A percentile compares a stretch with the other conserved stretches of the same genome.
phyloP scores from a whole-genome alignment of 2,888 invertebrate species.

The Tuta absoluta region DNA sequence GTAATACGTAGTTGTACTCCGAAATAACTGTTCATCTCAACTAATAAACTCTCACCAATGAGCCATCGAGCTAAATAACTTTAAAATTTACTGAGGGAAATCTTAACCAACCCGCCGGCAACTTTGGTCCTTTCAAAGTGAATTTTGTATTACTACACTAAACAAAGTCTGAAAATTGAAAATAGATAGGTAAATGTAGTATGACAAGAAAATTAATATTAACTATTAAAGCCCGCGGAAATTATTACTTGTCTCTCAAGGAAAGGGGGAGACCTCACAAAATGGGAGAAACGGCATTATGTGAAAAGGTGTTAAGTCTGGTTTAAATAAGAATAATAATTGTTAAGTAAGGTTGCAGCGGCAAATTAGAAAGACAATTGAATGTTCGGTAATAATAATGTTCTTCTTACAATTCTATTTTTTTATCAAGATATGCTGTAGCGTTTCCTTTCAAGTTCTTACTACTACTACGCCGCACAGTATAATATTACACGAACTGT shows the following conservation, averaged over 20 bases:
- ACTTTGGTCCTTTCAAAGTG: neutral
- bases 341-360: no score
- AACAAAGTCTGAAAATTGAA: slow-evolving; percentile 16
- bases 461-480: no score
- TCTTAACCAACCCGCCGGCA: neutral
- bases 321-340: no score
- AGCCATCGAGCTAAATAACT: neutral
- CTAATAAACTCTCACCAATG: neutral
- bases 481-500: no score
- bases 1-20: no score
- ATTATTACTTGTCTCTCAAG: slow-evolving; percentile 30
- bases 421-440: no score
- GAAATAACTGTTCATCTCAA: no score
- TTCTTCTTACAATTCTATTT: no score
- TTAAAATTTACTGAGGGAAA: slow-evolving; percentile 1
- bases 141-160: slow-evolving; percentile 2
- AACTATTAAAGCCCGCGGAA: slow-evolving; percentile 28
- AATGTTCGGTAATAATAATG: no score
- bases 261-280: slow-evolving; percentile 23
- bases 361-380: no score
- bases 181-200: slow-evolving; percentile 9
- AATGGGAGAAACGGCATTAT: neutral
- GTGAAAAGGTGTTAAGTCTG: neutral
- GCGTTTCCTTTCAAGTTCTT: no score
- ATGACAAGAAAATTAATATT: slow-evolving; percentile 28